phyloP scores from a whole-genome alignment of 2,888 invertebrate species.

The Tricholauxania praeusta region DNA sequence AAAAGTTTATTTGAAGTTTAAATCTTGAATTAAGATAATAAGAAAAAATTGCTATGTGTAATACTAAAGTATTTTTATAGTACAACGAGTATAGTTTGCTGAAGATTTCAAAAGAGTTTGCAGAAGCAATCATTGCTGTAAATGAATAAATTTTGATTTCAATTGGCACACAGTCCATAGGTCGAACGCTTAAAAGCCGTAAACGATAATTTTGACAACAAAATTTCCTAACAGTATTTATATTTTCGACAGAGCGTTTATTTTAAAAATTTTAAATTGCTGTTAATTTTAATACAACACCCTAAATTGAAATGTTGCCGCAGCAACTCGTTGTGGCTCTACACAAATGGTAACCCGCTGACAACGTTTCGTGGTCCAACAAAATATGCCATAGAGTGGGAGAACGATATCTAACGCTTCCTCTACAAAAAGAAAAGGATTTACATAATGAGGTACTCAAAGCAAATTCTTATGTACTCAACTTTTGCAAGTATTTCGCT shows the following conservation, averaged over 20 bases:
- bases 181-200: too few relatives aligned
- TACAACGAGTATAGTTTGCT: too few relatives aligned
- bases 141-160: too few relatives aligned
- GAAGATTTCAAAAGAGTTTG: too few relatives aligned
- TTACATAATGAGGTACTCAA: neutral
- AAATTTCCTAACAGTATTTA: neutral
- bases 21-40: too few relatives aligned
- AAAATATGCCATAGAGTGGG: slow-evolving; percentile 46
- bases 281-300: slow-evolving; percentile 18
- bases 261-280: slow-evolving; percentile 6
- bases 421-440: neutral
- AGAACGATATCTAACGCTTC: slow-evolving; percentile 4
- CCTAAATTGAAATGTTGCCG: slow-evolving; percentile 42
- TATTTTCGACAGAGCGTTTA: slow-evolving; percentile 7
- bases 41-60: too few relatives aligned
- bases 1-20: too few relatives aligned
- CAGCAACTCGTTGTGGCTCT: slow-evolving; percentile 51
- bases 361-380: slow-evolving; percentile 54
- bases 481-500: neutral
- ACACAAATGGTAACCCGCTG: slow-evolving; percentile 54
- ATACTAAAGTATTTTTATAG: too few relatives aligned
- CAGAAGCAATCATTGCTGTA: too few relatives aligned
- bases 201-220: too few relatives aligned
- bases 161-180: too few relatives aligned
- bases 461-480: neutral